Evolutionary conservation across 1,140 invertebrate species (phyloP).

Genomic region (Zophobas atratus): DNA sequence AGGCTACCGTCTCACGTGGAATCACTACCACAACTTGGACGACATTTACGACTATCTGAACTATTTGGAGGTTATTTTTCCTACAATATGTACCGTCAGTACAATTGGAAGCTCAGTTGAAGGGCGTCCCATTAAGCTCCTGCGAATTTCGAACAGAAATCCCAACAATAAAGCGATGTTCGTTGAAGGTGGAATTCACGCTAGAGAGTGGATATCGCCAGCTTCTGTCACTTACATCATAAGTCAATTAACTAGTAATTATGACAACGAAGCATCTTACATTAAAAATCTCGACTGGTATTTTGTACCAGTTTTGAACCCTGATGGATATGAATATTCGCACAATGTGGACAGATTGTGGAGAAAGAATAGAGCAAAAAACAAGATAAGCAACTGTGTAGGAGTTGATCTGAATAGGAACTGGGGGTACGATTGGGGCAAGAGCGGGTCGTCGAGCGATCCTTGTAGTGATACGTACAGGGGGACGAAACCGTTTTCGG

Average conservation of each 20-base stretch:
- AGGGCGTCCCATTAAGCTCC: conserved; percentile 80
- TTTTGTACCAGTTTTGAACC: conserved; percentile 86
- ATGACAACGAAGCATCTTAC: conserved; percentile 76
- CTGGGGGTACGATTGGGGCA: conserved; percentile 82
- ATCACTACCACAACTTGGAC: conserved; percentile 81
- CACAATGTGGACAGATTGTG: conserved; percentile 83
- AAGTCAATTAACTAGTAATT: conserved; percentile 83
- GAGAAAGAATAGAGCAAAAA: conserved; percentile 82
- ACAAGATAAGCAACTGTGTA: conserved; percentile 71
- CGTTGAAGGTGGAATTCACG: conserved; percentile 87
- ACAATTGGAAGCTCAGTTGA: conserved; percentile 85
- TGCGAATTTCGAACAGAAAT: conserved; percentile 78
- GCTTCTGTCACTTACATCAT: conserved; percentile 88
- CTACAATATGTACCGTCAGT: conserved; percentile 77
- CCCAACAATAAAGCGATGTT: conserved; percentile 75
- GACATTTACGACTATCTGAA: conserved; percentile 84
- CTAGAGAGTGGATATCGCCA: conserved; percentile 93
- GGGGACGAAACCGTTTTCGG: conserved; percentile 90
- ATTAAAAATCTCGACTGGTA: conserved; percentile 88
- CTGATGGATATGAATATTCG: conserved; percentile 90
- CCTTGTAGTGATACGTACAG: conserved; percentile 92
- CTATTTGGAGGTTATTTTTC: conserved; percentile 81
- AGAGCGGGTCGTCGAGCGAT: conserved; percentile 85
- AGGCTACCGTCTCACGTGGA: conserved; percentile 88
- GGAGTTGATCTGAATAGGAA: conserved; percentile 89